Conservation (phyloP, 2,888 invertebrate genomes). For the Chrysolina americana region DNA sequence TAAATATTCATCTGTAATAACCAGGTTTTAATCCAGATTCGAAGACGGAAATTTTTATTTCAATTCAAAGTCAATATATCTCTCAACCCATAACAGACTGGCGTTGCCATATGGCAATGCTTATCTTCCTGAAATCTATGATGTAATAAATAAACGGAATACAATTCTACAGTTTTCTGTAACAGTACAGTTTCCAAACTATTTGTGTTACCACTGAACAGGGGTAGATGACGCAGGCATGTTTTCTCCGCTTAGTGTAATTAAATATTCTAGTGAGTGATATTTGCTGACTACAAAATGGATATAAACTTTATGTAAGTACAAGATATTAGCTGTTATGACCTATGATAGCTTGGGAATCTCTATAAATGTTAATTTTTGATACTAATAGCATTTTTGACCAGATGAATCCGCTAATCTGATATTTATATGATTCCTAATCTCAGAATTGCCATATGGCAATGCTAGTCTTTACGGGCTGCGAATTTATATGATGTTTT, state of each 20-base stretch:
- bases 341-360: too few relatives aligned
- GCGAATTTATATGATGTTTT: slow-evolving; percentile 1
- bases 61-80: too few relatives aligned
- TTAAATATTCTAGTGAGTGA: neutral
- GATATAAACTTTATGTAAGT: neutral
- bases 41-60: too few relatives aligned
- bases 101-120: slow-evolving; percentile 15
- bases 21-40: too few relatives aligned
- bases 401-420: neutral
- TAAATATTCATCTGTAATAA: too few relatives aligned
- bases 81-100: slow-evolving; percentile 16
- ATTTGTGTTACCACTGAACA: neutral
- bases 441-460: slow-evolving; percentile 17
- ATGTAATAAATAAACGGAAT: neutral
- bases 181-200: slow-evolving; percentile 3
- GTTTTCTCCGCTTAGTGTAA: slow-evolving; percentile 11
- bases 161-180: slow-evolving; percentile 1
- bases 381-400: slow-evolving; percentile 2
- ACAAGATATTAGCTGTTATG: too few relatives aligned
- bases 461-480: slow-evolving; percentile 14
- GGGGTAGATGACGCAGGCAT: neutral
- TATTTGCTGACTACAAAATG: slow-evolving; percentile 10
- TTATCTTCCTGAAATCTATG: slow-evolving; percentile 8
- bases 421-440: slow-evolving; percentile 20
- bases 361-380: too few relatives aligned